Conservation (phyloP, 2,113 vertebrate genomes). For the Carettochelys insculpta region DNA sequence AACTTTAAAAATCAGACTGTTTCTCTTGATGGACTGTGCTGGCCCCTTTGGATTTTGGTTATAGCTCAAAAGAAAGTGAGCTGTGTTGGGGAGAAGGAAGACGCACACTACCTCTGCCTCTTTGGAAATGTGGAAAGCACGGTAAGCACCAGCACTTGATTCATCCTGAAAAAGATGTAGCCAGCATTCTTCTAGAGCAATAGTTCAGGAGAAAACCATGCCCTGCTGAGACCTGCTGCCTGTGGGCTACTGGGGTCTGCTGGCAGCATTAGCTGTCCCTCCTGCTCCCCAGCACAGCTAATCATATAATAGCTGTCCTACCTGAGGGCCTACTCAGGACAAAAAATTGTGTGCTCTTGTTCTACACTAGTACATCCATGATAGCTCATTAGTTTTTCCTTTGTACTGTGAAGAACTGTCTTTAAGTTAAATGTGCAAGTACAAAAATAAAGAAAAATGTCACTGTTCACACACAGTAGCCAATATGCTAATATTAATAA, state of each 20-base stretch:
- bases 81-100: not conserved
- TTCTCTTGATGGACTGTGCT: not conserved
- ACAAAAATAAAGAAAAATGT: not conserved
- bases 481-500: too few species aligned
- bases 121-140: not conserved
- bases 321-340: not conserved
- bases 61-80: not conserved
- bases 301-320: not conserved
- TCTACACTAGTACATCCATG: not conserved
- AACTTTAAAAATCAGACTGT: not conserved
- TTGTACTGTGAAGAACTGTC: not conserved
- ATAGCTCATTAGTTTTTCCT: not conserved
- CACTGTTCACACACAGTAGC: not conserved
- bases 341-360: not conserved
- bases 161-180: fast-evolving
- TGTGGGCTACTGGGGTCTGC: not conserved
- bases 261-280: not conserved
- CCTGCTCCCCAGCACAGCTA: fast-evolving
- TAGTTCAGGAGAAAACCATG: not conserved
- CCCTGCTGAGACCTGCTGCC: not conserved
- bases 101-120: not conserved
- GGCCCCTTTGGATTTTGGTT: not conserved
- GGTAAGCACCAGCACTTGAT: not conserved
- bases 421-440: not conserved
- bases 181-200: not conserved